phyloP scores from a whole-genome alignment of 2,113 vertebrate genomes.

The Australoheros scitulus region DNA sequence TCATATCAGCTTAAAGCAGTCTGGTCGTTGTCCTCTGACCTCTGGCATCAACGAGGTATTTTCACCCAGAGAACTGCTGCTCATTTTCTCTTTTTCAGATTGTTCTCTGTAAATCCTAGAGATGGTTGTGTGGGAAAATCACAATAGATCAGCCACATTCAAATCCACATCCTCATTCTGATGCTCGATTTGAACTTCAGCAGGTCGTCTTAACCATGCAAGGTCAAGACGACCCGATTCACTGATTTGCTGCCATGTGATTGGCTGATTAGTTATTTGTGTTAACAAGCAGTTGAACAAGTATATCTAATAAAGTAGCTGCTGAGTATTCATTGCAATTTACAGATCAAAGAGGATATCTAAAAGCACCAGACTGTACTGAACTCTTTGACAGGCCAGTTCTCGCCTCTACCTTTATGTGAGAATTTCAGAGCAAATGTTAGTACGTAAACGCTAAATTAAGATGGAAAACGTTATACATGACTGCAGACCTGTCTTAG shows the following conservation, averaged over 20 bases:
- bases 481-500: not conserved
- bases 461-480: not conserved
- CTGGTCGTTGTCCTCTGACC: not conserved
- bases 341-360: not conserved
- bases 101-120: not conserved
- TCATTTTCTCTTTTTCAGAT: not conserved
- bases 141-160: not conserved
- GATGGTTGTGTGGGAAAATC: not conserved
- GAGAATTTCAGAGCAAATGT: not conserved
- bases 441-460: not conserved
- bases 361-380: not conserved
- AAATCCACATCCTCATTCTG: not conserved
- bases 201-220: rapidly evolving
- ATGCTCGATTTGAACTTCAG: not conserved
- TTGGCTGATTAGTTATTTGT: not conserved
- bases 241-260: not conserved
- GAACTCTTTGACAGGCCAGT: not conserved
- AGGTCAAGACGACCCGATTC: not conserved
- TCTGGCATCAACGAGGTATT: not conserved
- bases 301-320: not conserved
- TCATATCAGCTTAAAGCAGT: not conserved
- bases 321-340: not conserved
- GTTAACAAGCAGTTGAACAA: not conserved
- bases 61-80: not conserved
- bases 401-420: not conserved